Evolutionary conservation across 2,888 invertebrate species (phyloP), one percentile per base, ranked within the genome.

Genomic region (Caenorhabditis sp.): DNA sequence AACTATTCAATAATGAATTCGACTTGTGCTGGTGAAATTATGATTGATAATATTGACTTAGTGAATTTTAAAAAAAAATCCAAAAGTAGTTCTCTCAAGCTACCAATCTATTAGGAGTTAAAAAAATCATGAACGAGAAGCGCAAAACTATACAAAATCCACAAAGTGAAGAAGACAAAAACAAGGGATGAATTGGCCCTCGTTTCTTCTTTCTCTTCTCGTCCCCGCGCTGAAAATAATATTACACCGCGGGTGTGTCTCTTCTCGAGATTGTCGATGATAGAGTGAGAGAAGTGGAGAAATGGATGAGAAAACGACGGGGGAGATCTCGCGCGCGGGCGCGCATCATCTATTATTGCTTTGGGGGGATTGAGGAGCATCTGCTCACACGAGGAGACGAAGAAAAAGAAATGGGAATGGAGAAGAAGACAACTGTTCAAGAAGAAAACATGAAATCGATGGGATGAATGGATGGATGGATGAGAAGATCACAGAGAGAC

Each of bases 171-270:
- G 31, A 31, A 31, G 31, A 31, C 31, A 31, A 31, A 31, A 31
- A 31, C 31, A 31, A 31, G 31, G n/a, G 31, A 31, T 31, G 31
- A 31, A 31, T 31, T 31, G 31, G 31, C n/a, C 43, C 31, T 52
- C 43, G 27, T 53, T 23, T 38, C n/a, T 4, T 10, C 31, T 7
- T 17, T 50, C 50, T 50, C 20, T 50, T 12, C 21, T 53, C 23
- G 3, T 1, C 4, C 21, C 14, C 25, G 25, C 56, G 56, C 70
- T 71, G 70, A 71, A 71, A 71, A 71, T 71, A 71, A 71, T 71
- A 71, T 71, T 71, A 71, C 71, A 59, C 58, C 25, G 52, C 31
- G 38, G 17, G 5, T 7, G 31, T 31, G 31, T 7, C 54, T 1
- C 3, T 3, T 12, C 10, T 50, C 49, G 38, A 14, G 38, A 63